Conservation (phyloP, 2,888 invertebrate species). For the Argyresthia albistria region DNA sequence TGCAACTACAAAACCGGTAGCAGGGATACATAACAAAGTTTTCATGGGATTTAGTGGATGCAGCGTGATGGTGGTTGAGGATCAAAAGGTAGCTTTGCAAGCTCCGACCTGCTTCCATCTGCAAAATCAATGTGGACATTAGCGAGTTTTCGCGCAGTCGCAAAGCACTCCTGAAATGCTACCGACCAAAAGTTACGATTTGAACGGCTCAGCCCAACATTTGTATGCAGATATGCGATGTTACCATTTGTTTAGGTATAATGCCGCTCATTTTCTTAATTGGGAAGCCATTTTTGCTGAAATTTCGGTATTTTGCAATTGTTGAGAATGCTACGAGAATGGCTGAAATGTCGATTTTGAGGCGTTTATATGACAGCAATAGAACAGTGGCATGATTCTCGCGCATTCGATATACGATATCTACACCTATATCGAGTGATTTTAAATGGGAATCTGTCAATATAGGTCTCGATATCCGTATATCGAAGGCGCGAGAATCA, state of each 20-base stretch:
- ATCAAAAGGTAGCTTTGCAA: conserved; percentile 53
- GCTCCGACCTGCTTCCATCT: conserved; percentile 69
- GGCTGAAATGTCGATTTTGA: no score
- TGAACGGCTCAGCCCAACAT: conserved; percentile 7
- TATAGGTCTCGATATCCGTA: no score
- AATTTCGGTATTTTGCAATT: background rate
- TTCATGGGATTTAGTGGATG: conserved; percentile 9
- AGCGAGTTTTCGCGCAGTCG: conserved; percentile 72
- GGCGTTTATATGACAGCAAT: no score
- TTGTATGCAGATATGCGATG: conserved; percentile 5
- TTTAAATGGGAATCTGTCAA: no score
- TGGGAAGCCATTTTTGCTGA: background rate
- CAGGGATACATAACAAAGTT: conserved; percentile 17
- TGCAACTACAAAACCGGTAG: background rate
- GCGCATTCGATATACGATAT: no score
- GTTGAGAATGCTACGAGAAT: no score
- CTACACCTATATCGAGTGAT: no score
- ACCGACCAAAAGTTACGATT: conserved; percentile 39
- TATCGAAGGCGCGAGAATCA: no score
- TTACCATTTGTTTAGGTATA: background rate
- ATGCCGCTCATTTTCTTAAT: background rate
- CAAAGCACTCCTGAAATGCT: conserved; percentile 48
- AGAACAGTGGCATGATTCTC: no score
- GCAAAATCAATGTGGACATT: conserved; percentile 72
- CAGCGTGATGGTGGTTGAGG: conserved; percentile 25